These are phyloP conservation scores for Chirona hameri DNA, from an alignment of 2,888 invertebrate genomes.

Conservation along the genomic window DNA sequence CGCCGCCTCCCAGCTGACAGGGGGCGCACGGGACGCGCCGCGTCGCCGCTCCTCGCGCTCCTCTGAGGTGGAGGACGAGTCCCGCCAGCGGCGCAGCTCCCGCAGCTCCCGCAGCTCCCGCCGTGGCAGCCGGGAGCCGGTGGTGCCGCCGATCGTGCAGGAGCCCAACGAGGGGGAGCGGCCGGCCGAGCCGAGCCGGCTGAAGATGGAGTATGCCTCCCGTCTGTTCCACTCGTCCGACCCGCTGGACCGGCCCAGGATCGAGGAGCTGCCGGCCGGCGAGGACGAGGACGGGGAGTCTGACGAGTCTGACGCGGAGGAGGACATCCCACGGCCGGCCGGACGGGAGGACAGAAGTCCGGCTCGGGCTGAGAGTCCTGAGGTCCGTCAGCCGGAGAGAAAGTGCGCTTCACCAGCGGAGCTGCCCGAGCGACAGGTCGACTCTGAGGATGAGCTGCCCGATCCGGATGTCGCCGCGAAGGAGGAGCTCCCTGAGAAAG, in stretches of 20 bases:
- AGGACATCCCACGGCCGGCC: neutral
- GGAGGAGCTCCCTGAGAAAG: neutral
- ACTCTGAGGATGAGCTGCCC: neutral
- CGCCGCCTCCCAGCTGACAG: no score
- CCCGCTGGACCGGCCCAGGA: slow-evolving; percentile 34
- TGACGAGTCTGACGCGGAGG: neutral
- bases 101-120: neutral
- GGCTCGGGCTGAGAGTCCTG: neutral
- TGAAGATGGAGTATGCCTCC: neutral
- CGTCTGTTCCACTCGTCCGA: slow-evolving; percentile 30
- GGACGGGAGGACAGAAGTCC: neutral
- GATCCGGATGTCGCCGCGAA: neutral
- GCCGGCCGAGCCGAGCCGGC: neutral
- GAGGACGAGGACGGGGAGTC: neutral
- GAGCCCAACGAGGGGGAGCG: neutral
- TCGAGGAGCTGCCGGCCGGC: slow-evolving; percentile 26
- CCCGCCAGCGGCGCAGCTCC: neutral
- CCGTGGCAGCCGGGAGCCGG: slow-evolving; percentile 30
- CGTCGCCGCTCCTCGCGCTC: neutral
- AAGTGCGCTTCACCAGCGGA: neutral
- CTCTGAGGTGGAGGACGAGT: neutral
- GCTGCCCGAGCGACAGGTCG: neutral
- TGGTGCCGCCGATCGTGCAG: neutral
- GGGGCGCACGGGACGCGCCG: neutral
- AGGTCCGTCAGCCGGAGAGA: neutral